These are phyloP conservation scores for Ophion ellenae DNA, from an alignment of 2,888 invertebrate genomes.

Conservation along the genomic window DNA sequence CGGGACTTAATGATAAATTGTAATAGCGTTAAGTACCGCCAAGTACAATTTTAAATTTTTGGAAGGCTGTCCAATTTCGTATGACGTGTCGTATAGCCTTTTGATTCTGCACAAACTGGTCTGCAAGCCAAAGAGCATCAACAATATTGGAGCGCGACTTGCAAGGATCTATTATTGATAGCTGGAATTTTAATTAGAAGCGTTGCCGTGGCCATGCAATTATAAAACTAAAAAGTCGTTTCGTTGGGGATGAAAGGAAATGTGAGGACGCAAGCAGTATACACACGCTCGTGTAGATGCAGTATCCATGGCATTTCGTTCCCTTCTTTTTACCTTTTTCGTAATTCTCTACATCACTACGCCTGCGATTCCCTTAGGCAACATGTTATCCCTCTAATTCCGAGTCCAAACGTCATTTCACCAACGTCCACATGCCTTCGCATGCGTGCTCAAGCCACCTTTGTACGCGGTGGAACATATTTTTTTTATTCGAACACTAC, in stretches of 20 bases:
- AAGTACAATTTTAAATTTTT: no score
- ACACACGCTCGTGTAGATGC: slow-evolving; percentile 8
- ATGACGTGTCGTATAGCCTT: no score
- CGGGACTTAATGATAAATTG: background rate
- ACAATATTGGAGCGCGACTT: background rate
- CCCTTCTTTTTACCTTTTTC: slow-evolving; percentile 19
- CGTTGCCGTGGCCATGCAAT: slow-evolving; percentile 31
- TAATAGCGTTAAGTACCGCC: background rate
- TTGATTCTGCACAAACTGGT: background rate
- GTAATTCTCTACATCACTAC: background rate
- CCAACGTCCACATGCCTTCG: background rate
- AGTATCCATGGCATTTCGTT: slow-evolving; percentile 34
- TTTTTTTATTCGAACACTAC: slow-evolving; percentile 1
- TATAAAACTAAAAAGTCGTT: slow-evolving; percentile 49
- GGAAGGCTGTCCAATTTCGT: no score
- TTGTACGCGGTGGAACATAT: background rate
- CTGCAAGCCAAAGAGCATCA: background rate
- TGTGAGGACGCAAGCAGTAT: background rate
- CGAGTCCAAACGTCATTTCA: slow-evolving; percentile 36
- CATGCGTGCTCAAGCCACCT: background rate
- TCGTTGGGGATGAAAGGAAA: slow-evolving; percentile 12
- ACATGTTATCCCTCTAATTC: slow-evolving; percentile 51
- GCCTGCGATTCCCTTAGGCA: slow-evolving; percentile 24
- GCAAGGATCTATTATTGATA: slow-evolving; percentile 27
- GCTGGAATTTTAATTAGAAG: slow-evolving; percentile 57